These are phyloP conservation scores for Zosterops lateralis DNA, from an alignment of 2,113 vertebrate genomes.

Conservation along the genomic window DNA sequence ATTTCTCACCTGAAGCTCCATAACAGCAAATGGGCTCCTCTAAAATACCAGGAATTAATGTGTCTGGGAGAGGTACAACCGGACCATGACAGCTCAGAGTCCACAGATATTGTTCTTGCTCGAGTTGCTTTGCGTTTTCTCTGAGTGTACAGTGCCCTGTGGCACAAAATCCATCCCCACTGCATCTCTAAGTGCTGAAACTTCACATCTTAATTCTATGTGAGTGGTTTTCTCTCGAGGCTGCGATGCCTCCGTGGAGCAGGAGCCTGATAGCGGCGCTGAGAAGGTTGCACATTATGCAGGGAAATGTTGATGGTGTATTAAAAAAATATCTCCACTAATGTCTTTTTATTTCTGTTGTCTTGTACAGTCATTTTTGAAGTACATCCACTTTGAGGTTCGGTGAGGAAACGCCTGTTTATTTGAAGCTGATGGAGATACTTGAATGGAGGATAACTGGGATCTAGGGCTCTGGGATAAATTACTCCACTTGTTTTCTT, in stretches of 20 bases:
- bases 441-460: conserved; percentile 44
- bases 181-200: conserved; percentile 58
- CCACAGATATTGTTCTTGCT: conserved; percentile 36
- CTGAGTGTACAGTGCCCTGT: conserved; percentile 51
- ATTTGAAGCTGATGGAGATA: conserved; percentile 42
- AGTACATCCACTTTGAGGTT: conserved; percentile 17
- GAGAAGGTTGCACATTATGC: conserved; percentile 35
- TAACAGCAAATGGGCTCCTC: not conserved
- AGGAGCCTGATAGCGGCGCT: conserved; percentile 12
- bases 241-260: conserved; percentile 35
- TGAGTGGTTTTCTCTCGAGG: conserved; percentile 73
- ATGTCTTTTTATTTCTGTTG: not conserved
- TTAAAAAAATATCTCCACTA: conserved; percentile 57
- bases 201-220: conserved; percentile 70
- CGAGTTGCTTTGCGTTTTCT: conserved; percentile 17
- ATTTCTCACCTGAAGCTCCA: not conserved
- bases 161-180: conserved; percentile 50
- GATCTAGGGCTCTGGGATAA: conserved; percentile 47
- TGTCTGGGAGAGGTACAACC: not conserved
- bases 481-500: conserved; percentile 53
- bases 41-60: not conserved
- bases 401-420: not conserved
- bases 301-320: conserved; percentile 34
- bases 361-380: not conserved
- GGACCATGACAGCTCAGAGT: not conserved